Evolutionary conservation across 2,888 invertebrate genomes (phyloP), one percentile per base, ranked within the genome.

Genomic region (Cryptosula pallasiana): DNA sequence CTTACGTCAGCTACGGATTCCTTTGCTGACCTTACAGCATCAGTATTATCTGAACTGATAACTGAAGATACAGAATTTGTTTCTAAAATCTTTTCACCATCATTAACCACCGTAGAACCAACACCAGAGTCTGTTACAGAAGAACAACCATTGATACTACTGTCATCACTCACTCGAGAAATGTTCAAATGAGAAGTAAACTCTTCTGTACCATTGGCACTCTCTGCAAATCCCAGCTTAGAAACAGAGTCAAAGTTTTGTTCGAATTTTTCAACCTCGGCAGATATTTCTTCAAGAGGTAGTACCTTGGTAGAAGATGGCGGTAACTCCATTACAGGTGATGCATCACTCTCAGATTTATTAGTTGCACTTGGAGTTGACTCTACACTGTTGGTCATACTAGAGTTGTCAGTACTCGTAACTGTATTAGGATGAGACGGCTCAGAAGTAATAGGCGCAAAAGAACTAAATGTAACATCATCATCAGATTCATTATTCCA

Each of bases 121-220:
- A 45, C 20, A 13, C 45, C 45, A 20, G 45, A 45, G 45, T 45
- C 45, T 13, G 45, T 45, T 20, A 20, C 20, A 20, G 45, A 45
- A 5, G 20, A 20, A 45, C 45, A 45, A 5, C 45, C 45, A 45
- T 45, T 45, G 78, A 90, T 91, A 78, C 89, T 89, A 77, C 92
- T 92, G 86, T 92, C 92, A 69, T 92, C 92, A 84, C 92, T 92
- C 83, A 92, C 92, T 83, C 90, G 91, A 73, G 92, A 92, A 75
- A 90, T 91, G 90, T 89, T 72, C 29, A 74, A 72, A 45, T 45
- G 5, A 13, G 20, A 13, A 45, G 45, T 20, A 45, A 20, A 45
- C 45, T 45, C 45, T 13, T 5, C 5, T 13, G 45, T 45, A 45
- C 45, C 45, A 20, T 45, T 45, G 45, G 9, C 20, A 20, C 5